phyloP scores from a whole-genome alignment of 23 tunicate genomes.

The Clavelina lepadiformis region DNA sequence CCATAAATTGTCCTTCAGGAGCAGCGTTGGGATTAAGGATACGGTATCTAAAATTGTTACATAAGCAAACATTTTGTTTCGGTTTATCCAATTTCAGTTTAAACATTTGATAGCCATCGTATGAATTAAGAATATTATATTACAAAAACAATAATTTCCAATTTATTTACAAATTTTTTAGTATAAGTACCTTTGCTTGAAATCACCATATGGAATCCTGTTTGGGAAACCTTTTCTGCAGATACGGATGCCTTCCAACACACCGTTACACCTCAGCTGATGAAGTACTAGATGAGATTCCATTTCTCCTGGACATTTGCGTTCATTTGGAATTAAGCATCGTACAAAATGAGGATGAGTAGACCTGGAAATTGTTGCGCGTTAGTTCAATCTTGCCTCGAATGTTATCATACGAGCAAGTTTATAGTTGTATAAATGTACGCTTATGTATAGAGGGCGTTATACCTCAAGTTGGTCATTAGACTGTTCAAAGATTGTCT shows the following conservation, averaged over 20 bases:
- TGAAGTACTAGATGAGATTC: conserved; percentile 88
- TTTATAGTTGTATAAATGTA: neutral
- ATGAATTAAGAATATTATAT: too few relatives aligned
- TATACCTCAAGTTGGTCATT: conserved; percentile 88
- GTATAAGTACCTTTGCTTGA: conserved; percentile 70
- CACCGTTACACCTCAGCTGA: conserved; percentile 99
- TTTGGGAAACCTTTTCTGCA: conserved; percentile 99
- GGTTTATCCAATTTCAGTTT: too few relatives aligned
- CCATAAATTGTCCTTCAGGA: conserved; percentile 94
- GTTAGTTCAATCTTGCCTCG: too few relatives aligned
- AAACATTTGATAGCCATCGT: too few relatives aligned
- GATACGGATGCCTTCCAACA: conserved; percentile 99
- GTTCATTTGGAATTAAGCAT: conserved; percentile 98
- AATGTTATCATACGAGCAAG: too few relatives aligned
- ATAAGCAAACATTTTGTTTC: neutral
- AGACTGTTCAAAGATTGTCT: conserved; percentile 74
- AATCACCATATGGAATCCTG: conserved; percentile 93
- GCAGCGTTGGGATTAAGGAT: conserved; percentile 88
- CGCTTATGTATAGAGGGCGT: neutral
- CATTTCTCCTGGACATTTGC: conserved; percentile 82
- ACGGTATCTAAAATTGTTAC: conserved; percentile 53
- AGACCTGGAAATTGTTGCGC: too few relatives aligned
- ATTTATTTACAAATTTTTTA: neutral
- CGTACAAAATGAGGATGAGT: conserved; percentile 99
- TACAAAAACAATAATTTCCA: too few relatives aligned